phyloP scores from a whole-genome alignment of 2,797 vertebrate species.

The Myotis pilosus region DNA sequence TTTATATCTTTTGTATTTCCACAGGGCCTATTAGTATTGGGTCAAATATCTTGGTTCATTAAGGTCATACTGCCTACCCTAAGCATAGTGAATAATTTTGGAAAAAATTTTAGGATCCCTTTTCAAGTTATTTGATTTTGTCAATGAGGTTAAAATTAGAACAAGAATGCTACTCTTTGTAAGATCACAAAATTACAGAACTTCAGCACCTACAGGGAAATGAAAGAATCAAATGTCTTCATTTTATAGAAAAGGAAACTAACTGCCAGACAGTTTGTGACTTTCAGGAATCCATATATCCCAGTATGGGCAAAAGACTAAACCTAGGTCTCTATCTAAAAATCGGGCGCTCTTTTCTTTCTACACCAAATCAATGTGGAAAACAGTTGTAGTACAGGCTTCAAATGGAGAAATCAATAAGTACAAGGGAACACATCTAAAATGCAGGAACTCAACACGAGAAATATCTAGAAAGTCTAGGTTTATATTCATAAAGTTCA shows the following conservation, averaged over 20 bases:
- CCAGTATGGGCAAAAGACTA: background rate
- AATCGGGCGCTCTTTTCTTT: background rate
- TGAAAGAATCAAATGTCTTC: conserved; percentile 37
- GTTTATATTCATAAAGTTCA: conserved; percentile 37
- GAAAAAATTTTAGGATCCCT: background rate
- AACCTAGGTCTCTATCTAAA: background rate
- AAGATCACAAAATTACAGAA: conserved; percentile 44
- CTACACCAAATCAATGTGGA: background rate
- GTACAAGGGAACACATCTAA: background rate
- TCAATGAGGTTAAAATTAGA: background rate
- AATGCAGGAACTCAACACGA: background rate
- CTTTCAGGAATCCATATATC: background rate
- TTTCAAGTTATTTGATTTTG: conserved; percentile 27
- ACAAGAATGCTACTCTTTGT: background rate
- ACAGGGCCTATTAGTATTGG: background rate
- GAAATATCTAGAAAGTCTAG: background rate
- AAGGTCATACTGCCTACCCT: background rate
- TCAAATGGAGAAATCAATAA: background rate
- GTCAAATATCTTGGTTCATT: conserved; percentile 10
- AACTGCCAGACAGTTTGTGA: background rate
- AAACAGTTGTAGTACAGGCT: background rate
- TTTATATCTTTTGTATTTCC: background rate
- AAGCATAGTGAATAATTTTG: conserved; percentile 12
- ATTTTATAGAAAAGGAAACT: conserved; percentile 49
- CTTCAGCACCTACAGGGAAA: background rate